Evolutionary conservation across 2,113 vertebrate genomes (phyloP), one percentile per base, ranked within the genome.

Genomic region (Chloroceryle aenea): DNA sequence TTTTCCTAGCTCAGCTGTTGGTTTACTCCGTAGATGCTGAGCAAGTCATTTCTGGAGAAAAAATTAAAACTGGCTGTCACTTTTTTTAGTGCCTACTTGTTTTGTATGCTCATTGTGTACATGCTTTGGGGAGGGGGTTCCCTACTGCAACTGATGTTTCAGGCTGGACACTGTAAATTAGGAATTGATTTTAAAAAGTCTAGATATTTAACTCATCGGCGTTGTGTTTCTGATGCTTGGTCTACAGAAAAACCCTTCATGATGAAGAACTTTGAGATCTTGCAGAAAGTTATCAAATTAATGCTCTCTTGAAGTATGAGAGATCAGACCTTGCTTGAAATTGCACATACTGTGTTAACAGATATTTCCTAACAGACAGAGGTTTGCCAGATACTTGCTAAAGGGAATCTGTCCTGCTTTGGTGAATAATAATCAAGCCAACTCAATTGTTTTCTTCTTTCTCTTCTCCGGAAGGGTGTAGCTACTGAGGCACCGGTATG

Each of bases 21-120:
- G 72, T 93, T 94, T 87, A 68, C 82, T 92, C 47, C 0, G 1
- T 42, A 94, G 79, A 95, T 48, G 79, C 90, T 93, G 96, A 96
- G 90, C 92, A 95, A 93, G 87, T 96, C 3, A 93, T 94, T 96
- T 92, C 88, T 43, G 67, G 68, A 90, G 76, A 94, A 95, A 50
- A 96, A 93, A 96, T 96, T 93, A 88, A 91, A 96, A 90, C 50
- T 59, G 75, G 55, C 87, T 96, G 87, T 80, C 79, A 94, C 75
- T 83, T 73, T 77, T 79, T 95, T 92, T 89, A 90, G 76, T 74
- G 68, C 64, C 72, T 84, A 6, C 43, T 88, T 94, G 68, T 90
- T 96, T 84, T 78, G 47, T 63, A 50, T 72, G 43, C 47, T 86
- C 2, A 3, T 62, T 77, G 48, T 68, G 52, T 66, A 29, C 4